Conservation (phyloP, 2,888 invertebrate species). For the Cheilosia scutellata region DNA sequence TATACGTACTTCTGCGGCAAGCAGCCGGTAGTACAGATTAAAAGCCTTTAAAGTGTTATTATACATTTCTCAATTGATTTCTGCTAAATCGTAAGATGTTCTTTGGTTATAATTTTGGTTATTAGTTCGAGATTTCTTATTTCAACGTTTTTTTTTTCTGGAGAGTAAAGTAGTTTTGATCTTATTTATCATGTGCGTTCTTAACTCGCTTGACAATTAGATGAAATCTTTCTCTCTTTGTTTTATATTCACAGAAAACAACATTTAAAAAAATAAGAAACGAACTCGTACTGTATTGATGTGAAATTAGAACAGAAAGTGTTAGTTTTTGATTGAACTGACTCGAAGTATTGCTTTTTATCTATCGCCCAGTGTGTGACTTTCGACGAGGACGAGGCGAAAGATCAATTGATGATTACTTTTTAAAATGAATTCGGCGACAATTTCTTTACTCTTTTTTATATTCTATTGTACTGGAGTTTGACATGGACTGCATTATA, state of each 20-base stretch:
- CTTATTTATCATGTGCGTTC: constrained; percentile 11
- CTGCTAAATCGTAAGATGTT: constrained; percentile 36
- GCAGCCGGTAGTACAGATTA: constrained; percentile 88
- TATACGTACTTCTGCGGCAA: constrained; percentile 96
- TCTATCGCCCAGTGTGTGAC: constrained; percentile 1
- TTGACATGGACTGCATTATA: constrained; percentile 21
- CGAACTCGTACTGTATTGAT: not conserved
- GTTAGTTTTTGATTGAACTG: constrained; percentile 10
- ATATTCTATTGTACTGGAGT: not conserved
- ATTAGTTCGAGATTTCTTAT: constrained; percentile 9
- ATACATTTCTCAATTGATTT: constrained; percentile 42
- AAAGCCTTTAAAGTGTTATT: constrained; percentile 19
- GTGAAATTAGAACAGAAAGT: constrained; percentile 1
- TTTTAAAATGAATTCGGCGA: constrained; percentile 14
- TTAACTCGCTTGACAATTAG: not conserved
- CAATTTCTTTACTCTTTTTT: not conserved
- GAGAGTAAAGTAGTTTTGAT: constrained; percentile 34
- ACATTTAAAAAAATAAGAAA: constrained; percentile 23
- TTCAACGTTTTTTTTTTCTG: not conserved
- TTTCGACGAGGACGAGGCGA: constrained; percentile 5
- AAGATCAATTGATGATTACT: constrained; percentile 32
- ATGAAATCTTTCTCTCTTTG: constrained; percentile 16
- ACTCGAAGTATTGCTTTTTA: constrained; percentile 40
- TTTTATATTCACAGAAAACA: constrained; percentile 45
- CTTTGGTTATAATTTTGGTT: constrained; percentile 16